Base-by-base conservation (phyloP, 2,113 vertebrate genomes). In the Hippocampus comes region DNA sequence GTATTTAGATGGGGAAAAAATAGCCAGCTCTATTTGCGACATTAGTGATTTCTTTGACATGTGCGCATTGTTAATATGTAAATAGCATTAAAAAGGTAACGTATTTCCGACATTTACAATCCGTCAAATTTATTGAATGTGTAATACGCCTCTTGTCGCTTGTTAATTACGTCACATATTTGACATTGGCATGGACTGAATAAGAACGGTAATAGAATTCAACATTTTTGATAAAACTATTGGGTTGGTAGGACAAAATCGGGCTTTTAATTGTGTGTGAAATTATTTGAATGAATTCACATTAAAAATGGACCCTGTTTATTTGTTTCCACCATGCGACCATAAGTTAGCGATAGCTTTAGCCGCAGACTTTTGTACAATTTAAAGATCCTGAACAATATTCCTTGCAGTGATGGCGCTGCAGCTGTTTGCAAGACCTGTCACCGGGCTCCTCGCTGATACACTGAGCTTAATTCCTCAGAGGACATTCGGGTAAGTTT, bases 401-500 rank as follows among this genome's bases (percentile, higher is more conserved):
- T 34, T 68, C 9, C 41, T 25, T 63, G 9, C 49, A 80, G 68
- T 55, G 9, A 92, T 91, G 90, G 78, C 86, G 75, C 48, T 89
- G 27, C 53, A 9, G 0, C 72, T 49, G 42, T 61, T 90, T 25
- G 73, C 87, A 78, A 83, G 69, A 77, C 63, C 77, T 1, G 9
- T 90, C 1, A 30, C 71, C 11, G 70, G 82, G 17, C 34, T 84
- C 21, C 25, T 89, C 25, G 30, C 71, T 2, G 76, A 86, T 18
- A 42, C 84, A 4, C 74, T 78, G 15, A 73, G 71, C 30, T 2
- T 71, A 57, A 60, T 82, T 30, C 80, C 78, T 12, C 85, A 76
- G 25, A 90, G 85, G 57, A 42, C 83, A 7, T 93, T 94, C 71
- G 91, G 92, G 93, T 94, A 84, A 89, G 74, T 71, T 27, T 48